phyloP scores from a whole-genome alignment of 2,888 invertebrate genomes.

The Aethes cnicana region DNA sequence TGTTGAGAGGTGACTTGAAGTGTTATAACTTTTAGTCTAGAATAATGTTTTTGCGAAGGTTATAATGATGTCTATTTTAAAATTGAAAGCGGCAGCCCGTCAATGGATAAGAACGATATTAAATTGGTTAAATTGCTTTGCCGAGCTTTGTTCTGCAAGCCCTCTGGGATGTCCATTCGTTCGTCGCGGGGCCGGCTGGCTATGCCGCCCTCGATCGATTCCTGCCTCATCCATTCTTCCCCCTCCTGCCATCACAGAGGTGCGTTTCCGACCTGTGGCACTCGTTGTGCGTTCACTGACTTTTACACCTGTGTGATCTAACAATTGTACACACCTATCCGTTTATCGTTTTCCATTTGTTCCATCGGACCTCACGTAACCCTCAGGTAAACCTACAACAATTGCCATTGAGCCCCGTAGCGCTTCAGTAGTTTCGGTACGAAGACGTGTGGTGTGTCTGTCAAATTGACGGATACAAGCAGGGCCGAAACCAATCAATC shows the following conservation, averaged over 20 bases:
- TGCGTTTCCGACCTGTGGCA: slow-evolving; percentile 27
- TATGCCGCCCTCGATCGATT: slow-evolving; percentile 48
- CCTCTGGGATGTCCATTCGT: slow-evolving; percentile 62
- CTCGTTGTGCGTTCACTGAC: slow-evolving; percentile 13
- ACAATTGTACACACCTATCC: not conserved
- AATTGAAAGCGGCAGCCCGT: slow-evolving; percentile 74
- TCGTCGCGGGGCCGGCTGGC: slow-evolving; percentile 40
- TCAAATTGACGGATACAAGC: slow-evolving; percentile 66
- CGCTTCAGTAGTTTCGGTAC: slow-evolving; percentile 58
- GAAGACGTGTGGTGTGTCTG: slow-evolving; percentile 59
- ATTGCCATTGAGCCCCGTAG: slow-evolving; percentile 36
- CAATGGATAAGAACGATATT: slow-evolving; percentile 77
- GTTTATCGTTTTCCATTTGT: slow-evolving; percentile 1
- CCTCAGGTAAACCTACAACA: slow-evolving; percentile 10
- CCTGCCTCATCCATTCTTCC: slow-evolving; percentile 48
- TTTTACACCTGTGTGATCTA: slow-evolving; percentile 9
- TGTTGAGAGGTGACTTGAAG: slow-evolving; percentile 13
- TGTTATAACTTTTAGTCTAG: not conserved
- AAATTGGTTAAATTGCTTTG: slow-evolving; percentile 80
- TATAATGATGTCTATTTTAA: slow-evolving; percentile 74
- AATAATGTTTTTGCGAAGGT: slow-evolving; percentile 54
- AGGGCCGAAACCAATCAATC: slow-evolving; percentile 75
- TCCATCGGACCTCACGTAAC: not conserved
- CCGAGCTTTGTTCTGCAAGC: slow-evolving; percentile 65
- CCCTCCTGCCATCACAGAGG: slow-evolving; percentile 33